A percentile compares a stretch with the other conserved stretches of the same genome.
phyloP scores from a whole-genome alignment of 2,888 invertebrate species.

The Cremastobaeus sp. region DNA sequence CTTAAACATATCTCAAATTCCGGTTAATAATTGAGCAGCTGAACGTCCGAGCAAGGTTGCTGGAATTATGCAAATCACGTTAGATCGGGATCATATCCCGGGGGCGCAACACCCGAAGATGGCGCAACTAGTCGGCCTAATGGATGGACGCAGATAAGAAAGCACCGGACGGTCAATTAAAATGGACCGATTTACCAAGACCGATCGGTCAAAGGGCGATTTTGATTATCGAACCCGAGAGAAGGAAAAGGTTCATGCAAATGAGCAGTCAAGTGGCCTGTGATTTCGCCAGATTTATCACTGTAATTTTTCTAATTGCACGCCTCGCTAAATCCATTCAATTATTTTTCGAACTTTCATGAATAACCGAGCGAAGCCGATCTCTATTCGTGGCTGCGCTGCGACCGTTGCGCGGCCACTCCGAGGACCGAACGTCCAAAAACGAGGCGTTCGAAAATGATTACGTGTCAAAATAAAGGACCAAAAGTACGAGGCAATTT shows the following conservation, averaged over 20 bases:
- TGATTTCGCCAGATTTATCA: too few species aligned
- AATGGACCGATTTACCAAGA: constrained; percentile 22
- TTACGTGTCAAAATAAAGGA: constrained; percentile 34
- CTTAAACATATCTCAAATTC: constrained; percentile 78
- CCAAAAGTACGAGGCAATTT: constrained; percentile 21
- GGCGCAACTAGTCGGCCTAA: constrained; percentile 35
- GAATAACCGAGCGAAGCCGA: too few species aligned
- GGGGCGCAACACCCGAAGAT: constrained; percentile 70
- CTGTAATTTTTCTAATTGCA: too few species aligned
- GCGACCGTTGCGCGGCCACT: too few species aligned
- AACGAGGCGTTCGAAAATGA: constrained; percentile 10
- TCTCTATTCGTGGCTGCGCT: too few species aligned
- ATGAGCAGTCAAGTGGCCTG: too few species aligned
- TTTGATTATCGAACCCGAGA: neutral
- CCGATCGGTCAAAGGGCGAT: constrained; percentile 45
- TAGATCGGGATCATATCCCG: constrained; percentile 76
- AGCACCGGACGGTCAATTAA: constrained; percentile 35
- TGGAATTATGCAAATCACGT: constrained; percentile 78
- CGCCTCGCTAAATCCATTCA: too few species aligned
- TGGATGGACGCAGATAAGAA: constrained; percentile 43
- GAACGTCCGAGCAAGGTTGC: constrained; percentile 75
- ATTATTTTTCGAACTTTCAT: too few species aligned
- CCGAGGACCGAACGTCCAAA: too few species aligned
- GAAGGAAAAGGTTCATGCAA: too few species aligned
- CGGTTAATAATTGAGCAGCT: constrained; percentile 77